Evolutionary conservation across 92 coral and sea anemone species (phyloP), one percentile per base, ranked within the genome.

Genomic region (Micromussa lordhowensis): DNA sequence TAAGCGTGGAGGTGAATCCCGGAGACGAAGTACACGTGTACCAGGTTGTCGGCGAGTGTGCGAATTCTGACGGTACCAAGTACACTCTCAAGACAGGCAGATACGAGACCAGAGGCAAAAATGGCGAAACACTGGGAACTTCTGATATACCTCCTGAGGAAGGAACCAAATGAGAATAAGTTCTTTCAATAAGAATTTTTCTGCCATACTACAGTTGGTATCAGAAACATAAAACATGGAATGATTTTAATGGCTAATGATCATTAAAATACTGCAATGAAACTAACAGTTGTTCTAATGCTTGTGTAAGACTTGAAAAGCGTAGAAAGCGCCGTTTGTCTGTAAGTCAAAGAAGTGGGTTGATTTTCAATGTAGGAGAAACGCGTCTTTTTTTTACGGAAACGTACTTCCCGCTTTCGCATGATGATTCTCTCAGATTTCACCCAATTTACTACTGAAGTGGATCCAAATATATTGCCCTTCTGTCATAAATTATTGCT

Each of bases 11-110:
- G 48, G 88, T 84, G 54, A 22, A 53, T 30, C 71, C 80, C 4
- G 71, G 80, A 30, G 88, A 84, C 71, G 71, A 73, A 38, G 70
- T 84, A 0, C 8, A 0, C 4, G 84, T 80, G 84, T 80, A 58
- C 55, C 72, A 80, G 73, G 84, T 61, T 59, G 73, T 80, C 34
- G 84, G 84, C 29, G 73, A 80, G 55, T 80, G 84, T 61, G 31
- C 21, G 8, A 80, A 80, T 36, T 16, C 29, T 34, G 84, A 80
- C 11, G 84, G 84, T 18, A 80, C 72, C 31, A 63, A 19, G 51
- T 58, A 80, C 73, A 80, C 72, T 11, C 11, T 80, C 72, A 80
- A 80, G 72, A 80, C 84, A 61, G 54, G 38, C 21, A 80, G 49
- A 30, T 79, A 57, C 5, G 51, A 31, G 54, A 59, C 34, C 84